Base-by-base conservation (phyloP, 2,113 vertebrate species). In the Toxotes jaculatrix region DNA sequence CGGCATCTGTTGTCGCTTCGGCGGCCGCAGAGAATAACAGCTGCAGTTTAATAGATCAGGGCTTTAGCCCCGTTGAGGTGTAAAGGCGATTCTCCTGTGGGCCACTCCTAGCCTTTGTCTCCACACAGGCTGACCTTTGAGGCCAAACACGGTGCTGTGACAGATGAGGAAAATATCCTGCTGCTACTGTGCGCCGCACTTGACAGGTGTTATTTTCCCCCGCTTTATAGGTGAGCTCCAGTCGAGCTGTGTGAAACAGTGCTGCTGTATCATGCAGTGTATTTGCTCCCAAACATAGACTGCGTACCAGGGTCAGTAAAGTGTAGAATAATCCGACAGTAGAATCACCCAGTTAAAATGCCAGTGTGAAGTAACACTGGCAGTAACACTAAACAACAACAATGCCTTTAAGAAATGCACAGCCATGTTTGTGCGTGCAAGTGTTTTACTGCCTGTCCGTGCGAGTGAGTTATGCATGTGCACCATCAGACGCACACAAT, bases 11-110 rank as follows among this genome's bases (percentile, higher is more conserved):
- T 56, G 62, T 78, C 84, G 3, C 64, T 9, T 63, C 36, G 40
- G 65, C 42, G 27, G 27, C 23, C 17, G 10, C 61, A 0, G 47
- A 47, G 66, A 76, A 74, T 11, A 79, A 19, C 27, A 88, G 72
- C 82, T 77, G 59, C n/a, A 8, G 3, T 84, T 89, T 87, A 85
- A 86, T 79, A 42, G 31, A 65, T 70, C 55, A 4, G 42, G 42
- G 57, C 63, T 31, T 45, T 3, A 34, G 60, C 56, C 65, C 12
- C 0, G 19, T 36, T 3, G 2, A 73, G 66, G 62, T 69, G 7
- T 70, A 47, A 67, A 74, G 49, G 74, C 57, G 74, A 42, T 60
- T 64, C 84, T 68, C 21, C 63, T 42, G 5, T 0, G 6, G 45
- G 59, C 74, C 74, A 17, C 55, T 71, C 73, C 43, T 16, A 0